phyloP scores from a whole-genome alignment of 2,113 vertebrate genomes.

The Chunga burmeisteri region DNA sequence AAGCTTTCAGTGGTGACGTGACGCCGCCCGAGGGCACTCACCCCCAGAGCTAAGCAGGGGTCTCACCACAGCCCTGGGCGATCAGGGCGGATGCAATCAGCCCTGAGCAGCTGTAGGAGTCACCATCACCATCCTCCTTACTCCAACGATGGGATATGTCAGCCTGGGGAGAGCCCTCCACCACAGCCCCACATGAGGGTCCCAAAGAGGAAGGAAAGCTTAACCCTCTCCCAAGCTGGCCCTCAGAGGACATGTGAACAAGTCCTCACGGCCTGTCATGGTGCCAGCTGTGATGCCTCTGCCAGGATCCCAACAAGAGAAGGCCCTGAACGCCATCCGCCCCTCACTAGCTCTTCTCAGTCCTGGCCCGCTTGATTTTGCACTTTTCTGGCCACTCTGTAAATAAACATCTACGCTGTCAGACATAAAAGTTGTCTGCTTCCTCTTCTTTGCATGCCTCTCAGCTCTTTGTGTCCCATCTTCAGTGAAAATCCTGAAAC shows the following conservation, averaged over 20 bases:
- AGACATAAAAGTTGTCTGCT: not conserved
- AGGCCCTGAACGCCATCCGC: not conserved
- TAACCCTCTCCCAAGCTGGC: not conserved
- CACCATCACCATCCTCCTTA: not conserved
- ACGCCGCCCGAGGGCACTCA: rapidly evolving
- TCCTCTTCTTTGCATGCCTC: not conserved
- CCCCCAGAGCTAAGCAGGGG: rapidly evolving
- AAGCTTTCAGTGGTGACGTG: not conserved
- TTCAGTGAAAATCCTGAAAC: not conserved
- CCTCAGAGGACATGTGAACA: rapidly evolving
- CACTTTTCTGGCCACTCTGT: not conserved
- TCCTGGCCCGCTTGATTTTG: not conserved
- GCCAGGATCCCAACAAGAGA: not conserved
- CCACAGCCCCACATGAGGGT: not conserved
- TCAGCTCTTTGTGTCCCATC: not conserved
- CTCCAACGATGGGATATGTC: not conserved
- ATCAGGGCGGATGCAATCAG: not conserved
- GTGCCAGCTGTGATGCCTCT: not conserved
- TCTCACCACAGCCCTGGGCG: not conserved
- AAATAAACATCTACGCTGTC: not conserved
- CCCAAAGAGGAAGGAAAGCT: not conserved
- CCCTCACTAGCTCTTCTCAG: not conserved
- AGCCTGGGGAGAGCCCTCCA: not conserved
- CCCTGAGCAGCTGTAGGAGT: not conserved
- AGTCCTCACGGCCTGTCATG: not conserved